Conservation (phyloP, 2,888 invertebrate genomes). For the Drosophila austrosaltans region DNA sequence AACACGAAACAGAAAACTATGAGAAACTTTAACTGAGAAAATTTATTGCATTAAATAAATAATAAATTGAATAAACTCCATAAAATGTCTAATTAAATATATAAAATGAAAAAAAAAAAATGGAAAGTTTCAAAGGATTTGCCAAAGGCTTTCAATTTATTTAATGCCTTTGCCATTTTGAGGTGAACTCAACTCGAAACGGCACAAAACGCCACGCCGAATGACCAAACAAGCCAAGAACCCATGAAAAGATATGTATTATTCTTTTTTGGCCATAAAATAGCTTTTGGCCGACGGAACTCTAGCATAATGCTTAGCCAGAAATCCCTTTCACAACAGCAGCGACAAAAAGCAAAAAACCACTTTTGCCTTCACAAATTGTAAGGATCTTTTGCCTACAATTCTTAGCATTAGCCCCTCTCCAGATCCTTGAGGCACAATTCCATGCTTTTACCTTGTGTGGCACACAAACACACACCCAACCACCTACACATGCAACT, state of each 20-base stretch:
- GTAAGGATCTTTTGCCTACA: slow-evolving; percentile 41
- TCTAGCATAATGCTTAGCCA: slow-evolving; percentile 43
- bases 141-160: slow-evolving; percentile 18
- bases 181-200: neutral
- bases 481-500: slow-evolving; percentile 13
- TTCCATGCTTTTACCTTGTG: slow-evolving; percentile 62
- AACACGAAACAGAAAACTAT: slow-evolving; percentile 49
- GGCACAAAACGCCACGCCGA: slow-evolving; percentile 21
- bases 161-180: slow-evolving; percentile 6
- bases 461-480: slow-evolving; percentile 31
- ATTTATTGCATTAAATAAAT: slow-evolving; percentile 79
- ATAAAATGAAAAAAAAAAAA: neutral
- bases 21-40: slow-evolving; percentile 74
- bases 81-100: slow-evolving; percentile 19
- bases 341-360: slow-evolving; percentile 42
- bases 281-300: slow-evolving; percentile 42
- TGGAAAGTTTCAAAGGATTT: slow-evolving; percentile 9
- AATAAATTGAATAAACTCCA: slow-evolving; percentile 62
- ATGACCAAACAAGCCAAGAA: slow-evolving; percentile 35
- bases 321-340: slow-evolving; percentile 62
- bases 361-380: slow-evolving; percentile 43
- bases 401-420: slow-evolving; percentile 42
- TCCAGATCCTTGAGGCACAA: slow-evolving; percentile 51
- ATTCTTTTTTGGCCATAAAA: slow-evolving; percentile 49
- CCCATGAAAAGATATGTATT: slow-evolving; percentile 33